These are phyloP conservation scores for Telmatochromis brachygnathus DNA, from an alignment of 2,113 vertebrate genomes.

Conservation along the genomic window DNA sequence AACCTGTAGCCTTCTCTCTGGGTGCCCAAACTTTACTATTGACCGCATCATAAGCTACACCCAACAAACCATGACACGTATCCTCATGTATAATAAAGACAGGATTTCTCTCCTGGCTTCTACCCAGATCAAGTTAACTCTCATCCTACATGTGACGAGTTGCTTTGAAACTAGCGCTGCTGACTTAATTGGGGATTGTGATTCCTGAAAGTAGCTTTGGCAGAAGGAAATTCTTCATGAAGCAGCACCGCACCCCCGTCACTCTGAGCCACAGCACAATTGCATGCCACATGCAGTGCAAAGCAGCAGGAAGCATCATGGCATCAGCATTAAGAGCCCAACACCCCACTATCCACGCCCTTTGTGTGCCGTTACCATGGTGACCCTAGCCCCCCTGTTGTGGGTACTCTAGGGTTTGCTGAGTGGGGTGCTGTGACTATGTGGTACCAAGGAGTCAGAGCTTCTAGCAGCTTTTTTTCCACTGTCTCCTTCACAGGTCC, in stretches of 20 bases:
- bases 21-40: background rate
- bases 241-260: background rate
- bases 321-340: conserved; percentile 8
- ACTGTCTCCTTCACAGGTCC: conserved; percentile 35
- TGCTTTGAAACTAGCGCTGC: background rate
- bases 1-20: background rate
- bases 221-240: background rate
- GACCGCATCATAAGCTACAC: background rate
- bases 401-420: conserved; percentile 19
- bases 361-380: conserved; percentile 44
- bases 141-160: background rate
- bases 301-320: conserved; percentile 13
- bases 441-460: conserved; percentile 43
- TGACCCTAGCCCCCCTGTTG: conserved; percentile 17
- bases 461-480: conserved; percentile 23
- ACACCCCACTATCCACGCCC: conserved; percentile 1
- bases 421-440: conserved; percentile 16
- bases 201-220: background rate
- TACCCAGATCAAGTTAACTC: background rate
- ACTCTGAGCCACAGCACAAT: background rate
- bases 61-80: background rate
- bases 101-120: background rate
- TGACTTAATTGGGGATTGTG: conserved; percentile 2
- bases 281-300: conserved; percentile 8
- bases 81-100: background rate